These are phyloP conservation scores for Equus przewalskii DNA, from an alignment of 2,113 vertebrate species.

Conservation along the genomic window DNA sequence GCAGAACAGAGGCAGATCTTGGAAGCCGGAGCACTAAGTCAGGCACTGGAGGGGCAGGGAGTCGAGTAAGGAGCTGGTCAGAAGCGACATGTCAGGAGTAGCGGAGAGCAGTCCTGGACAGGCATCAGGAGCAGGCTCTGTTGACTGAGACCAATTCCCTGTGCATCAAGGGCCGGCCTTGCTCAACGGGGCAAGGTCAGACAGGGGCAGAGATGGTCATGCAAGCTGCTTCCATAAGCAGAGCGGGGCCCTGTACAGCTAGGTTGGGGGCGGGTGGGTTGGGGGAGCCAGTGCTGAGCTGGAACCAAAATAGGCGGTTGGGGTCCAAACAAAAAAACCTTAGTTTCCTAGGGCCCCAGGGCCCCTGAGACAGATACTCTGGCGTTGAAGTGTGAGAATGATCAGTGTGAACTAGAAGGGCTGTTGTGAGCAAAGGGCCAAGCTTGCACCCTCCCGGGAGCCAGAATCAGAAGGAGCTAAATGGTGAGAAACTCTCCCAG, in stretches of 20 bases:
- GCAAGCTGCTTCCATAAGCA: background rate
- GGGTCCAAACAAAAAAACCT: background rate
- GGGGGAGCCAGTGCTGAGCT: background rate
- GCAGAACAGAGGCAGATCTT: background rate
- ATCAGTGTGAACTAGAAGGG: background rate
- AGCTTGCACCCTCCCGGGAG: too few relatives aligned
- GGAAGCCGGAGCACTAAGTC: background rate
- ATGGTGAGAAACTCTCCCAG: background rate
- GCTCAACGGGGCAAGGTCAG: background rate
- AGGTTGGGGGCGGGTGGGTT: background rate
- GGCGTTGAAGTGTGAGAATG: accelerated
- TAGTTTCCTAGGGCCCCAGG: background rate
- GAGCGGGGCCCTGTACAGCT: accelerated
- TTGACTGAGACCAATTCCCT: background rate
- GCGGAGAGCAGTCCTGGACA: accelerated
- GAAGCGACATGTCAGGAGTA: accelerated
- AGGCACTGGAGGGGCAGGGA: background rate
- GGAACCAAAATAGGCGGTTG: background rate
- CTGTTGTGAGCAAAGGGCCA: background rate
- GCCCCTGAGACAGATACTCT: background rate
- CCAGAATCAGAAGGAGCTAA: background rate
- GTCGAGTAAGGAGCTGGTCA: background rate
- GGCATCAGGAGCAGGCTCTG: accelerated
- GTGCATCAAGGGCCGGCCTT: background rate
- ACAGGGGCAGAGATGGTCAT: background rate